Conservation (phyloP, 2,888 invertebrate genomes). For the Microchrysa polita region DNA sequence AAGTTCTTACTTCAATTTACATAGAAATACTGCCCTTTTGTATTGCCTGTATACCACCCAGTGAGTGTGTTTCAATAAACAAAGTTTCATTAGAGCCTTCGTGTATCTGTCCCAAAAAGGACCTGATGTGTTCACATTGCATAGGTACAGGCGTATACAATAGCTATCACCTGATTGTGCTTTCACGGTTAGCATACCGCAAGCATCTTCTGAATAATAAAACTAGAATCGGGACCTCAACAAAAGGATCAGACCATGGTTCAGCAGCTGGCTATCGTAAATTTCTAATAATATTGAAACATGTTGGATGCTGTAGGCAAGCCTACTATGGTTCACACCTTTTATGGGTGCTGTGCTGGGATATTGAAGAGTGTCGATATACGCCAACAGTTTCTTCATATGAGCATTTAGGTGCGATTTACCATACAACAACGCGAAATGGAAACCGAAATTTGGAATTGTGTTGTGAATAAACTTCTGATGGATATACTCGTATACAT, state of each 20-base stretch:
- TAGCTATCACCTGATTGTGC: neutral
- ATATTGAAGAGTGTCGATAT: neutral
- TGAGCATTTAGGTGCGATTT: too few species aligned
- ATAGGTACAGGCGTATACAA: neutral
- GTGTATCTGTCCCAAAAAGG: neutral
- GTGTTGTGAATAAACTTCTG: too few species aligned
- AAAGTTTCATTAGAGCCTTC: conserved; percentile 1
- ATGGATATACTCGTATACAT: too few species aligned
- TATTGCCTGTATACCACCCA: neutral
- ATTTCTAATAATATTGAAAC: neutral
- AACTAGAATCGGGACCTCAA: conserved; percentile 2
- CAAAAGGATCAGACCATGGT: conserved; percentile 5
- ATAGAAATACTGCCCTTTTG: too few species aligned
- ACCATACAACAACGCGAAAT: too few species aligned
- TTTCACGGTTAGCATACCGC: conserved; percentile 18
- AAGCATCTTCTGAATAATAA: conserved; percentile 21
- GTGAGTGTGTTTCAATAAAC: conserved; percentile 4
- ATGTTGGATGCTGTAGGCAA: neutral
- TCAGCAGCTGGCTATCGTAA: conserved; percentile 1
- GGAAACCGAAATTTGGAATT: too few species aligned
- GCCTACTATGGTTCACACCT: conserved; percentile 18
- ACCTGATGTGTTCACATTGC: neutral
- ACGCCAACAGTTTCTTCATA: neutral
- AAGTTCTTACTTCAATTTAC: neutral
- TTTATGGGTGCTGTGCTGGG: neutral